Base-by-base conservation (phyloP, 2,113 vertebrate genomes). In the crab-eating macaque (Macaca fascicularis) region DNA sequence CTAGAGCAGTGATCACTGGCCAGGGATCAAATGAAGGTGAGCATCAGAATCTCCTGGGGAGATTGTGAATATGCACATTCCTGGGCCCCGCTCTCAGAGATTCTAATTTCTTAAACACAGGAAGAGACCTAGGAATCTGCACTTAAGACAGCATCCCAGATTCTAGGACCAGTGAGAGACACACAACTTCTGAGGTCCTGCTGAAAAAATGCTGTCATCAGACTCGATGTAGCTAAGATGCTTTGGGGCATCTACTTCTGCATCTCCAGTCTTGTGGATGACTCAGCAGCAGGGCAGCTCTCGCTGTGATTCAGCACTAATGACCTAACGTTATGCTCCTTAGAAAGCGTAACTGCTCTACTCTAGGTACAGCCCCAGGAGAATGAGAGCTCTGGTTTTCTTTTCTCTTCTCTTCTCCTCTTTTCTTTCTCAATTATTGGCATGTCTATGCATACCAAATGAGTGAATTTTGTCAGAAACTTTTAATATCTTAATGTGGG, bases 391-490 rank as follows among this genome's bases (percentile, higher is more conserved):
- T 83, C 78, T 94, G 30, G 11, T 22, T 64, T 67, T 57, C 27
- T 20, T 78, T 75, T n/a, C 35, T 50, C 17, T 12, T 43, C 8
- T 22, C 22, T 55, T n/a, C 32, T n/a, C n/a, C 19, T 72, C n/a
- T 45, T 43, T 74, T 7, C 40, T 72, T 69, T 17, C 59, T 55
- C n/a, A 90, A 59, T 95, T 88, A 32, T 79, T 83, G 72, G 48
- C n/a, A 75, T 92, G 79, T 30, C 5, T 27, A 1, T 82, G 55
- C 84, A 96, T 40, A 69, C 22, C 13, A 79, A 93, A 78, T 78
- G 27, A 84, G 50, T 85, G 19, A 27, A 85, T 90, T 92, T 95
- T 75, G 84, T 92, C 79, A 90, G 38, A 94, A 94, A 70, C 14
- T n/a, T 92, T 88, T 79, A 89, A 48, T n/a, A 64, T 79, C 43